phyloP scores from a whole-genome alignment of 2,797 vertebrate genomes.

The Pygocentrus nattereri region DNA sequence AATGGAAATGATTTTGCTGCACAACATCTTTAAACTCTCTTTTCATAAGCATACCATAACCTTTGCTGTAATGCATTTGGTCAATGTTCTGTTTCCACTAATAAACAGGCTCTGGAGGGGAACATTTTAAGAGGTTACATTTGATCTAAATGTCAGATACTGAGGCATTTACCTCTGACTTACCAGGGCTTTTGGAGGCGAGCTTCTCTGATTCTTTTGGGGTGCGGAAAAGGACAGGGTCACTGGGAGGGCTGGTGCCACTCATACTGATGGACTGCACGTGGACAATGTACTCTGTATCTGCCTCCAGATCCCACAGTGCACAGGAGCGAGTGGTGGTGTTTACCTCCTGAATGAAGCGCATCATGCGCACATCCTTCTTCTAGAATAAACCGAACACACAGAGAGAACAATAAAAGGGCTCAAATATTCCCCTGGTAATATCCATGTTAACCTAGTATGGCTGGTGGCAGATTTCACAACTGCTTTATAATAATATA shows the following conservation, averaged over 20 bases:
- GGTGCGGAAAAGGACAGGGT: conserved; percentile 92
- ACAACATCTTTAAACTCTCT: conserved; percentile 34
- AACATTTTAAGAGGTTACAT: not conserved
- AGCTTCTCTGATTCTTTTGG: conserved; percentile 93
- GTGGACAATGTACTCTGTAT: conserved; percentile 95
- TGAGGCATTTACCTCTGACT: conserved; percentile 41
- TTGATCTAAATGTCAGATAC: not conserved
- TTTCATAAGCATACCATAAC: conserved; percentile 1
- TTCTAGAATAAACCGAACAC: conserved; percentile 77
- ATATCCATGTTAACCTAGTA: not conserved
- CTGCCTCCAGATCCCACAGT: conserved; percentile 95
- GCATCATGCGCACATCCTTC: conserved; percentile 94
- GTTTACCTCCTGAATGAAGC: conserved; percentile 98
- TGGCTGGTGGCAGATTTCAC: not conserved
- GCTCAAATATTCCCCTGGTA: not conserved
- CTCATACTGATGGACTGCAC: conserved; percentile 95
- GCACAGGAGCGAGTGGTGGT: conserved; percentile 95
- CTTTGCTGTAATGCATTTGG: conserved; percentile 17
- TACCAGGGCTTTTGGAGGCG: conserved; percentile 93
- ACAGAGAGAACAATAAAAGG: not conserved
- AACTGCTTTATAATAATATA: not conserved
- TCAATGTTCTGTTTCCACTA: conserved; percentile 17
- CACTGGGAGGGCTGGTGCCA: conserved; percentile 92
- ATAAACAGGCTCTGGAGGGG: not conserved
- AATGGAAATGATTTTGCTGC: conserved; percentile 27